Conservation (phyloP, 2,113 vertebrate species). For the Blennius ocellaris region DNA sequence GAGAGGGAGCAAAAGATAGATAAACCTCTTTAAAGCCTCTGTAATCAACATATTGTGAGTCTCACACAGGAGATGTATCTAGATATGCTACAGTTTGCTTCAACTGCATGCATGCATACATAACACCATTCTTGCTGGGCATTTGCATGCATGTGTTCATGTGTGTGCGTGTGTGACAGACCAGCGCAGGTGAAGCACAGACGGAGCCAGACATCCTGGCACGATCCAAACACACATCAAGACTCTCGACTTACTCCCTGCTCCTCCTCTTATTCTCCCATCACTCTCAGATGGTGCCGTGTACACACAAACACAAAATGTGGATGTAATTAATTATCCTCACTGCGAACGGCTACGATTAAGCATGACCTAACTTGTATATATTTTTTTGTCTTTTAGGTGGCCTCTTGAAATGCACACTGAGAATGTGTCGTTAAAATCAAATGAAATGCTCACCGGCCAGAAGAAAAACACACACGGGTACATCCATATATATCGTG, state of each 20-base stretch:
- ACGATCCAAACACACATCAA: slow-evolving; percentile 84
- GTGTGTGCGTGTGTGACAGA: slow-evolving; percentile 67
- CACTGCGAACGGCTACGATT: background rate
- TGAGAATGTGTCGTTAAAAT: background rate
- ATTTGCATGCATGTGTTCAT: slow-evolving; percentile 19
- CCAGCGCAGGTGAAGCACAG: slow-evolving; percentile 83
- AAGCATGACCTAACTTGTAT: background rate
- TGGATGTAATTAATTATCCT: background rate
- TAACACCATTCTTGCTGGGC: background rate
- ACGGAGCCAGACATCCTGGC: slow-evolving; percentile 82
- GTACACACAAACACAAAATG: background rate
- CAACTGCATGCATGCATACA: background rate
- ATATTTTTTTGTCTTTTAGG: background rate
- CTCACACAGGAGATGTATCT: slow-evolving; percentile 14
- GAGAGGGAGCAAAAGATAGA: slow-evolving; percentile 26
- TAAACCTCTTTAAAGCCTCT: slow-evolving; percentile 25
- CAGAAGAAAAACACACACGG: slow-evolving; percentile 1
- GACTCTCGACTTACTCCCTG: slow-evolving; percentile 81
- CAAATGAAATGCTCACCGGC: background rate
- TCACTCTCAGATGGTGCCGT: slow-evolving; percentile 48
- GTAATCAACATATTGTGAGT: slow-evolving; percentile 57
- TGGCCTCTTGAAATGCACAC: background rate
- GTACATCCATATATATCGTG: background rate
- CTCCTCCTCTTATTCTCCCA: slow-evolving; percentile 24
- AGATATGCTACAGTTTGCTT: slow-evolving; percentile 20